Base-by-base conservation (phyloP, 2,888 invertebrate genomes). In the Ochropacha duplaris region DNA sequence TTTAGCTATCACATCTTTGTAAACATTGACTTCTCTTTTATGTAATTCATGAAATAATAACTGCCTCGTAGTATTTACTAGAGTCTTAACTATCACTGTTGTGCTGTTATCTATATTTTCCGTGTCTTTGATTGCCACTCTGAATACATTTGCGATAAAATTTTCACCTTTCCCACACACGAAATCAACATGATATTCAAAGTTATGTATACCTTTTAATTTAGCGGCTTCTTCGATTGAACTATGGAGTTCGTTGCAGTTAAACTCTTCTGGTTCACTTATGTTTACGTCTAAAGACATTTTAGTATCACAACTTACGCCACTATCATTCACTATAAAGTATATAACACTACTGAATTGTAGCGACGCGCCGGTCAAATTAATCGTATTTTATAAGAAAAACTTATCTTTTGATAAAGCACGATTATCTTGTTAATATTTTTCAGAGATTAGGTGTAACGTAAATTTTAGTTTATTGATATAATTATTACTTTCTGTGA, bases 241-340 rank as follows among this genome's bases (percentile, higher is more conserved):
- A 62, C 64, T 78, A 57, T 92, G 91, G 6, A 92, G 74, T 79
- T 90, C 87, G 22, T 69, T 59, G 59, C 82, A 82, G 24, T 90
- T 88, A 60, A 91, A 90, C 57, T 90, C 90, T 39, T 90, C 90
- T 1, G 89, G 87, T 74, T 92, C 90, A 78, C 88, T 88, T 54
- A 88, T 74, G 66, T 91, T 88, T n/a, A 92, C 90, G 66, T 92
- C 89, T 62, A 92, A 71, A 73, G 91, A 92, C 91, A 92, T 91
- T 70, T 69, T 83, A 19, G 44, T 52, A 28, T 61, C 26, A 24
- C 55, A 31, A 52, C 31, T 26, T 12, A 54, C n/a, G 1, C 12
- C 4, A 19, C 28, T 26, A 26, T 55, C 39, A 50, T 36, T 55
- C 12, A 14, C 31, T 52, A 59, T 59, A 56, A 50, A 5, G 9